Percentiles rank a stretch among this genome's conserved stretches.
phyloP scores from a whole-genome alignment of 2,797 vertebrate genomes.

The Morus bassanus region DNA sequence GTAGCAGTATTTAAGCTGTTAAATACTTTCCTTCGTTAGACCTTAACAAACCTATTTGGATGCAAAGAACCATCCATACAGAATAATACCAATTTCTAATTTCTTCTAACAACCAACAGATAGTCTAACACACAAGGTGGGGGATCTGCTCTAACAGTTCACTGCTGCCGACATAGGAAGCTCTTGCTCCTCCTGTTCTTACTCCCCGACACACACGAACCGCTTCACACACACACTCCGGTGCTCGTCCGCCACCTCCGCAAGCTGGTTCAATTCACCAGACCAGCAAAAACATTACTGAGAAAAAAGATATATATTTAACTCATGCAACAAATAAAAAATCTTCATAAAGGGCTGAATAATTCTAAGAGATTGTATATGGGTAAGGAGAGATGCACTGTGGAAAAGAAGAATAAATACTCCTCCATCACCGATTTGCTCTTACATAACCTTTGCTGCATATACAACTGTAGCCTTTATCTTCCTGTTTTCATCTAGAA shows the following conservation, averaged over 20 bases:
- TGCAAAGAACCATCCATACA: neutral
- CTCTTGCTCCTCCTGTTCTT: neutral
- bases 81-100: accelerated
- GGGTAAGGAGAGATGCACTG: neutral
- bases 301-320: neutral
- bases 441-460: neutral
- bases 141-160: neutral
- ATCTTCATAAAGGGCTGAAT: neutral
- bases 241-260: neutral
- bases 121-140: too few relatives aligned
- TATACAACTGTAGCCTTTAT: neutral
- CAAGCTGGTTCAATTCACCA: neutral
- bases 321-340: neutral
- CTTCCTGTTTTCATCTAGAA: neutral
- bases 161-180: neutral
- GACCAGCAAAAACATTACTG: neutral
- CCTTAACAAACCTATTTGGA: neutral
- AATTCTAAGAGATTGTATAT: accelerated
- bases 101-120: neutral
- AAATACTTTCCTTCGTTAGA: neutral
- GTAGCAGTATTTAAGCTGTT: neutral
- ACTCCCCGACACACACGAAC: neutral
- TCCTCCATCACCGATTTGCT: neutral
- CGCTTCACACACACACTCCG: neutral
- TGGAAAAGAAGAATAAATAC: neutral